phyloP scores from a whole-genome alignment of 1,140 invertebrate species.

The Drosophila virilis region DNA sequence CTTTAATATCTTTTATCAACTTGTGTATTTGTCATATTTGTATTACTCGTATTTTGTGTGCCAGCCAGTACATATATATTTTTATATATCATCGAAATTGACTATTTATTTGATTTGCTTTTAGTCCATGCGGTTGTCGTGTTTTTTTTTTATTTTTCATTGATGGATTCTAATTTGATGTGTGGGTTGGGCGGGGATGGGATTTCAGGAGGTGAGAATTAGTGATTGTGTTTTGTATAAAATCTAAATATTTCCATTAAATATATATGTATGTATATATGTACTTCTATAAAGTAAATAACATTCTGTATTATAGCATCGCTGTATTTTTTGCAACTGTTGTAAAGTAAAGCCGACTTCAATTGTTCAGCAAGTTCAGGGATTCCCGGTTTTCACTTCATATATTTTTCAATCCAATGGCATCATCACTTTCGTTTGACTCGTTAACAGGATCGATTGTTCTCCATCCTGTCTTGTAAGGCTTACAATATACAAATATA shows the following conservation, averaged over 20 bases:
- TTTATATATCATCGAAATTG: constrained; percentile 59
- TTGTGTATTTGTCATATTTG: constrained; percentile 38
- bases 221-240: constrained; percentile 62
- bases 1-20: constrained; percentile 40
- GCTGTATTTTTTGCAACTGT: constrained; percentile 44
- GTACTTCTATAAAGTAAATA: constrained; percentile 80
- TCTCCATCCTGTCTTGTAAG: constrained; percentile 25
- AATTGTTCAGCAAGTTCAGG: constrained; percentile 41
- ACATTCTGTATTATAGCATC: constrained; percentile 66
- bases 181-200: constrained; percentile 9
- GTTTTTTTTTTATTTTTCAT: constrained; percentile 11
- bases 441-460: constrained; percentile 7
- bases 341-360: constrained; percentile 44
- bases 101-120: constrained; percentile 77
- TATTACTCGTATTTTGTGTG: constrained; percentile 40
- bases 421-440: constrained; percentile 41
- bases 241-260: constrained; percentile 74
- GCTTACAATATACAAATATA: constrained; percentile 37
- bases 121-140: constrained; percentile 40
- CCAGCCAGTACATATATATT: constrained; percentile 22
- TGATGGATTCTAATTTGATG: constrained; percentile 19
- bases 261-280: constrained; percentile 42
- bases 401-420: constrained; percentile 22
- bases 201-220: not conserved
- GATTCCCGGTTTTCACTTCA: constrained; percentile 20